A percentile compares a stretch with the other conserved stretches of the same genome.
Conservation (phyloP, 1,140 invertebrate species). For the Bombyx mandarina region DNA sequence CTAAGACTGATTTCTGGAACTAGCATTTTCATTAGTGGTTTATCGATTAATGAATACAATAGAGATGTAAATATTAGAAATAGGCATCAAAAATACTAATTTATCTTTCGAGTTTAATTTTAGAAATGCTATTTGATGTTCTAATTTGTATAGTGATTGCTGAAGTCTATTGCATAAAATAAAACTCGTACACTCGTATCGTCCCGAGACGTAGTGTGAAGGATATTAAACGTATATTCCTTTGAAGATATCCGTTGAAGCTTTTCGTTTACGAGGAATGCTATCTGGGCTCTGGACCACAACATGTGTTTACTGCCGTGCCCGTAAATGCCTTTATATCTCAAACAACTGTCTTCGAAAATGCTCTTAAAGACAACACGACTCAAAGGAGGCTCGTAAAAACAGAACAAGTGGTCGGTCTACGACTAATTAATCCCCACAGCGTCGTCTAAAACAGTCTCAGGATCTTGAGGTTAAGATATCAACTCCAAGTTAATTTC, state of each 20-base stretch:
- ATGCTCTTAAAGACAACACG: conserved; percentile 20
- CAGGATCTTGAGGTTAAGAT: conserved; percentile 13
- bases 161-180: too few species aligned
- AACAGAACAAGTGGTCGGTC: conserved; percentile 30
- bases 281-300: conserved; percentile 17
- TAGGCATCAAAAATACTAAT: too few species aligned
- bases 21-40: too few species aligned
- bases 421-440: conserved; percentile 32
- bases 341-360: conserved; percentile 29
- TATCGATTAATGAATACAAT: too few species aligned
- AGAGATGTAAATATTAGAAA: too few species aligned
- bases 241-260: background rate
- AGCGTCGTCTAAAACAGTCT: conserved; percentile 9
- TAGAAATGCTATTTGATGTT: too few species aligned
- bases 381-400: conserved; percentile 32
- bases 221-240: too few species aligned
- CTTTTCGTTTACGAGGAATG: conserved; percentile 25
- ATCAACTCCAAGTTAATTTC: conserved; percentile 5
- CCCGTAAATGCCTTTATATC: conserved; percentile 39
- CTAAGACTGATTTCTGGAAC: too few species aligned
- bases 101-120: too few species aligned
- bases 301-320: conserved; percentile 38
- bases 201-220: too few species aligned
- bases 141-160: too few species aligned
- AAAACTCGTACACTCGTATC: too few species aligned